A percentile compares a stretch with the other conserved stretches of the same genome.
Conservation (phyloP, 2,113 vertebrate species). For the Chrysemys picta region DNA sequence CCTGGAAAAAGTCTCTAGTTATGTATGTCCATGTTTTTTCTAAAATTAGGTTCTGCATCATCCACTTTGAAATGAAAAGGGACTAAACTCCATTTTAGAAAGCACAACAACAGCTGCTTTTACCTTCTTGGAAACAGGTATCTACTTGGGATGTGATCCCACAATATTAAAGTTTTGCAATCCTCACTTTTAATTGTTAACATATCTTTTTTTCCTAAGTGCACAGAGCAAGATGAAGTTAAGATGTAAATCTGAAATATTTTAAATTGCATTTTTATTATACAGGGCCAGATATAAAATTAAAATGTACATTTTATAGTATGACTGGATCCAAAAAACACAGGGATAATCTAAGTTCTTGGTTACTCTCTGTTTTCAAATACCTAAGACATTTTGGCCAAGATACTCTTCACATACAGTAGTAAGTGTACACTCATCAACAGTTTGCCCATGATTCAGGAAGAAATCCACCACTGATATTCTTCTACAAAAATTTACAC, state of each 20-base stretch:
- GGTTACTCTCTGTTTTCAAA: conserved; percentile 10
- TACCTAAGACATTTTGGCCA: not conserved
- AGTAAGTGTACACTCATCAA: not conserved
- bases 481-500: conserved; percentile 14
- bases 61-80: not conserved
- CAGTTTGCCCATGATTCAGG: not conserved
- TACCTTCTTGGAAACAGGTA: not conserved
- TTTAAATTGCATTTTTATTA: conserved; percentile 13
- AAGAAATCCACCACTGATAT: conserved; percentile 1
- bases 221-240: conserved; percentile 9
- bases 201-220: not conserved
- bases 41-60: not conserved
- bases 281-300: not conserved
- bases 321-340: not conserved
- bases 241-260: conserved; percentile 30
- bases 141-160: not conserved
- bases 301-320: not conserved
- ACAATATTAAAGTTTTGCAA: conserved; percentile 10
- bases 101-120: not conserved
- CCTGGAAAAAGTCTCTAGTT: not conserved
- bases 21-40: not conserved
- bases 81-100: not conserved
- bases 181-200: not conserved
- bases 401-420: not conserved
- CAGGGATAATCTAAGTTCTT: conserved; percentile 2